phyloP scores from a whole-genome alignment of 2,797 vertebrate species.

The Xyrichtys novacula region DNA sequence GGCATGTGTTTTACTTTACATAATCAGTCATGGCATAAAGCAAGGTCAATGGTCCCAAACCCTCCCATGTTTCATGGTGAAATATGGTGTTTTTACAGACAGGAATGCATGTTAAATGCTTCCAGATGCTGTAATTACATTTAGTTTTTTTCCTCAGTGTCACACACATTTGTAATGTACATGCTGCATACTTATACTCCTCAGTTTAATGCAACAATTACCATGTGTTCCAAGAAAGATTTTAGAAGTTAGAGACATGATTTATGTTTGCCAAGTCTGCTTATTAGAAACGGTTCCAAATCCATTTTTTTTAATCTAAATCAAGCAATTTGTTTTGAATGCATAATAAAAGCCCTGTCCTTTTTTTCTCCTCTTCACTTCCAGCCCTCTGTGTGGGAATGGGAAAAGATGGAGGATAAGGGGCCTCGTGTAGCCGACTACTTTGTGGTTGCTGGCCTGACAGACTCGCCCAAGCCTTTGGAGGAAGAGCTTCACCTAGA shows the following conservation, averaged over 20 bases:
- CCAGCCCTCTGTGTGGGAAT: constrained; percentile 85
- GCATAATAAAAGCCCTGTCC: constrained; percentile 24
- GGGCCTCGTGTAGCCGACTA: constrained; percentile 98
- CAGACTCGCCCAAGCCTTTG: constrained; percentile 92
- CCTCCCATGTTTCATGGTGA: constrained; percentile 67
- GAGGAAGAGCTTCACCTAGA: constrained; percentile 96
- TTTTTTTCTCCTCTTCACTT: constrained; percentile 17
- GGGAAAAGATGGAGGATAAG: constrained; percentile 99
- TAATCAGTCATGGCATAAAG: constrained; percentile 64
- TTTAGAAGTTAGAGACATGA: constrained; percentile 10
- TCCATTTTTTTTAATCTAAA: constrained; percentile 25
- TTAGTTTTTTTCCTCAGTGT: constrained; percentile 36
- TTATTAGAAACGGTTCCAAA: no score
- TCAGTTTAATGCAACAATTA: constrained; percentile 31
- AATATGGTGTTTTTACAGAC: constrained; percentile 68
- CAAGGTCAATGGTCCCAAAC: constrained; percentile 60
- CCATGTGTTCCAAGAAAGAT: background rate
- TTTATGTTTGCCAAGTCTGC: background rate
- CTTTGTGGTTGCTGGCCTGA: constrained; percentile 97
- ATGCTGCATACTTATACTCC: constrained; percentile 13
- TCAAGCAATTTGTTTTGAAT: constrained; percentile 36
- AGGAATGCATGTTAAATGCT: constrained; percentile 78
- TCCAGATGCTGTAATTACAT: constrained; percentile 76
- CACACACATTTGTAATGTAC: constrained; percentile 31
- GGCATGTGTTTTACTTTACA: constrained; percentile 72